phyloP scores from a whole-genome alignment of 2,888 invertebrate genomes.

The Atethmia centrago region DNA sequence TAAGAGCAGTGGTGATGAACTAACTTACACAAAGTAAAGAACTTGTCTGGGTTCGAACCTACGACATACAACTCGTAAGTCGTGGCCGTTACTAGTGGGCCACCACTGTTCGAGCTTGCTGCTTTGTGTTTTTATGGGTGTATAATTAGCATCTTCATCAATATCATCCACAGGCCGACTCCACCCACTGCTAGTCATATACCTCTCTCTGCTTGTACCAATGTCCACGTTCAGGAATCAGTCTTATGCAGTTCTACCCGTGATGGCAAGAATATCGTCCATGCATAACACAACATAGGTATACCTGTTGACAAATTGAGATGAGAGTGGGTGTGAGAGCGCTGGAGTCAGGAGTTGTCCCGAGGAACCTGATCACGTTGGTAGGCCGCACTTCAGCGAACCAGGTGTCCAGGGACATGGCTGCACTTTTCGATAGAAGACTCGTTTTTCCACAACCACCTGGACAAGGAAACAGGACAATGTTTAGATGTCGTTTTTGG shows the following conservation, averaged over 20 bases:
- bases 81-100: not conserved
- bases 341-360: constrained; percentile 99
- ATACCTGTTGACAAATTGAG: constrained; percentile 97
- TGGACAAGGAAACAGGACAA: constrained; percentile 57
- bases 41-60: not conserved
- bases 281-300: not conserved
- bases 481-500: not conserved
- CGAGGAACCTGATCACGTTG: constrained; percentile 97
- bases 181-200: not conserved
- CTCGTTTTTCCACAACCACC: constrained; percentile 99
- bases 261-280: not conserved
- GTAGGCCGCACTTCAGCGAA: constrained; percentile 94
- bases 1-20: not conserved
- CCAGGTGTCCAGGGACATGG: constrained; percentile 94
- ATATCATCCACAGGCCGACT: not conserved
- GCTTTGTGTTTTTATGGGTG: not conserved
- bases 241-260: no score
- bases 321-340: constrained; percentile 98
- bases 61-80: not conserved
- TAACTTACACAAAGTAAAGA: not conserved
- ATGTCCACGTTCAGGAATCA: no score
- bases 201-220: no score
- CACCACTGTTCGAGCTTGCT: not conserved
- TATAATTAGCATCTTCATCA: not conserved
- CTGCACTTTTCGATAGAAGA: constrained; percentile 97